A percentile compares a stretch with the other conserved stretches of the same genome.
Evolutionary conservation across 1,140 invertebrate genomes (phyloP).

Genomic region (Sitobion miscanthi): DNA sequence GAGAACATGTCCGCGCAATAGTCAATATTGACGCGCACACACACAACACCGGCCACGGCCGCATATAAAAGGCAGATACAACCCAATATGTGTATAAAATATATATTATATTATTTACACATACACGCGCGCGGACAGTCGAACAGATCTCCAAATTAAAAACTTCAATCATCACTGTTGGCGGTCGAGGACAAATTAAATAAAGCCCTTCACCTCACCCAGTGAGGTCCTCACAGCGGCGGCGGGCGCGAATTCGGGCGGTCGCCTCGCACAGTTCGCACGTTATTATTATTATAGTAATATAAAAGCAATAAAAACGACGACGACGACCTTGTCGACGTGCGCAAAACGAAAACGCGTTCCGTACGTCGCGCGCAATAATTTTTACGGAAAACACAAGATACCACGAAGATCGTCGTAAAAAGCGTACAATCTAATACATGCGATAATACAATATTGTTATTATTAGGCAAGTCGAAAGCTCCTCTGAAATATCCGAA

Average conservation of each 20-base stretch:
- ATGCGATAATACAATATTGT: neutral
- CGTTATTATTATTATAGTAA: neutral
- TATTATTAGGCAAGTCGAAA: too few species aligned
- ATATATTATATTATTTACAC: neutral
- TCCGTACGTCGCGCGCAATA: neutral
- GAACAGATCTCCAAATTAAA: constrained; percentile 15
- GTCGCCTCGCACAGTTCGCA: neutral
- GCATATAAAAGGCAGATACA: neutral
- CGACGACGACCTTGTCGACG: neutral
- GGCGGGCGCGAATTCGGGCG: neutral
- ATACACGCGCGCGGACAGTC: neutral
- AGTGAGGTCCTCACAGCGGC: neutral
- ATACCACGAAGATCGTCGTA: neutral
- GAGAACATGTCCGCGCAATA: neutral
- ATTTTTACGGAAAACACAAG: neutral
- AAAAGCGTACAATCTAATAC: neutral
- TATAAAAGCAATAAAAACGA: neutral
- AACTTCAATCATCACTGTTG: neutral
- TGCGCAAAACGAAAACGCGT: constrained; percentile 11
- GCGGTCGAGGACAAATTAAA: constrained; percentile 39
- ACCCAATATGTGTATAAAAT: neutral
- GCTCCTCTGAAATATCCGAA: too few species aligned
- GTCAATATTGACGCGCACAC: neutral
- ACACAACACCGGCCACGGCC: neutral
- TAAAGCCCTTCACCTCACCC: constrained; percentile 36